Evolutionary conservation across 2,797 vertebrate species (phyloP).

Genomic region (Spatula versicolor): DNA sequence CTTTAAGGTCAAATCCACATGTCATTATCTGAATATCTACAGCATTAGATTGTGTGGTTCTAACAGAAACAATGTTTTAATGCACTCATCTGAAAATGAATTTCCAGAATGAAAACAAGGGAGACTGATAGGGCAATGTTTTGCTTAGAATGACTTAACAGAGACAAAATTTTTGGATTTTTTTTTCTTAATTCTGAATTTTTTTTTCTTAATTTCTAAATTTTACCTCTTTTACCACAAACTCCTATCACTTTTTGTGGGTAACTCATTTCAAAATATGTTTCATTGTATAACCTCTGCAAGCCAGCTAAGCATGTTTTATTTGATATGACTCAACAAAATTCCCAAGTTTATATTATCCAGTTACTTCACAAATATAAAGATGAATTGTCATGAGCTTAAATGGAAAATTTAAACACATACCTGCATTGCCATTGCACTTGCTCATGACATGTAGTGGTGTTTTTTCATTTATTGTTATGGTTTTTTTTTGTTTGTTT

Average conservation of each 20-base stretch:
- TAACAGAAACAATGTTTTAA: conserved; percentile 17
- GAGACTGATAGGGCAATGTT: not conserved
- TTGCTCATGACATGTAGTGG: not conserved
- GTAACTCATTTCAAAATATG: not conserved
- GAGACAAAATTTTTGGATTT: not conserved
- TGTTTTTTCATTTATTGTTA: too few relatives aligned
- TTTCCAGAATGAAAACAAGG: conserved; percentile 34
- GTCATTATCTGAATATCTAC: conserved; percentile 8
- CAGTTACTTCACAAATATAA: conserved; percentile 13
- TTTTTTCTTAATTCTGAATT: not conserved
- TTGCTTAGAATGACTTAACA: not conserved
- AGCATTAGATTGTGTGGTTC: not conserved
- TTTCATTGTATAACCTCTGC: not conserved
- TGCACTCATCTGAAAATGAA: not conserved
- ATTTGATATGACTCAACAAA: not conserved
- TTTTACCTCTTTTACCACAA: not conserved
- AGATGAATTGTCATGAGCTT: not conserved
- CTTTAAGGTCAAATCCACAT: conserved; percentile 26
- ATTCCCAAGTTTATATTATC: not conserved
- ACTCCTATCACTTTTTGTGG: not conserved
- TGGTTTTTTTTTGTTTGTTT: too few relatives aligned
- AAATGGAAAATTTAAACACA: not conserved
- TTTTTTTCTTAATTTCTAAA: not conserved
- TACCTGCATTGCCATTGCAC: not conserved
- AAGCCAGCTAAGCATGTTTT: not conserved